Percentiles rank a stretch among this genome's conserved stretches.
Evolutionary conservation across 1,140 invertebrate species (phyloP).

Genomic region (Scylla paramamosain): DNA sequence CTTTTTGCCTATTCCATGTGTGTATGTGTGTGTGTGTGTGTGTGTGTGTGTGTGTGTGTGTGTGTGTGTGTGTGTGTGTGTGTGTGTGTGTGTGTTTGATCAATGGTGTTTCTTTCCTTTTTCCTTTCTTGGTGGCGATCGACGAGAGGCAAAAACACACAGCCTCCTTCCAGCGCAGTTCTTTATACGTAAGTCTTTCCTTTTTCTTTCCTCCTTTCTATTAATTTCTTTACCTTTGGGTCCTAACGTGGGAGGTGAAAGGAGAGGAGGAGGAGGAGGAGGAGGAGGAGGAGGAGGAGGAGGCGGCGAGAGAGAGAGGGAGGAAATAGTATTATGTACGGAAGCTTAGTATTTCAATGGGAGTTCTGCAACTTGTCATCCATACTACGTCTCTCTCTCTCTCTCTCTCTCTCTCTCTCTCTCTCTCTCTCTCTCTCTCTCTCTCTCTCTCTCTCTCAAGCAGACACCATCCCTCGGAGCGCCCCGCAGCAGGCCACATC

Average conservation of each 20-base stretch:
- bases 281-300: neutral
- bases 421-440: neutral
- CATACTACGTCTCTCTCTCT: neutral
- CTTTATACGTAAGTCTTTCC: neutral
- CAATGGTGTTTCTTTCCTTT: conserved; percentile 19
- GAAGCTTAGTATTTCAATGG: conserved; percentile 4
- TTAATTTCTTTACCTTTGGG: neutral
- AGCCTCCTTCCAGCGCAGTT: neutral
- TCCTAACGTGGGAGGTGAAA: neutral
- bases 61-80: conserved; percentile 46
- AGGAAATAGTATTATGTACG: conserved; percentile 27
- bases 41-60: conserved; percentile 33
- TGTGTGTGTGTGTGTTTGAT: conserved; percentile 27
- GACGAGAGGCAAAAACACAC: neutral
- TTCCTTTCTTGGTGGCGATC: neutral
- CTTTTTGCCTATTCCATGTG: neutral
- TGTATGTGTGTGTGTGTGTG: neutral
- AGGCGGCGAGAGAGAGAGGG: neutral
- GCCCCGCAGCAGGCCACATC: conserved; percentile 5
- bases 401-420: neutral
- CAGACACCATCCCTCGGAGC: neutral
- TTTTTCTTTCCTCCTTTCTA: neutral
- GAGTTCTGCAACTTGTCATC: conserved; percentile 11
- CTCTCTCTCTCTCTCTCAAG: neutral
- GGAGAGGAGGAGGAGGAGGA: neutral